These are phyloP conservation scores for Syngnathus acus DNA, from an alignment of 2,797 vertebrate species.

Conservation along the genomic window DNA sequence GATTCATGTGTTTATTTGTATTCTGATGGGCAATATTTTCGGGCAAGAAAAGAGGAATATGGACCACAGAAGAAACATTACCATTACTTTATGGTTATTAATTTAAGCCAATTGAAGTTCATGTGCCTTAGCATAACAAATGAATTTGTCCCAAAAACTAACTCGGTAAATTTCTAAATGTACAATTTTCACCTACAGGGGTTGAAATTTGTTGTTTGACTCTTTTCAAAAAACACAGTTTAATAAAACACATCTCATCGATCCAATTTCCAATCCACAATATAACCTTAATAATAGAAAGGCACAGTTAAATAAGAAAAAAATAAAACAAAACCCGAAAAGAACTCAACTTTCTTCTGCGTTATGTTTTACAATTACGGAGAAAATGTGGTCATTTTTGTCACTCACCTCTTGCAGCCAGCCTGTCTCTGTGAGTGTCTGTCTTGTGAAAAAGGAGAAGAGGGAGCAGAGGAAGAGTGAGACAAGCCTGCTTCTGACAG, in stretches of 20 bases:
- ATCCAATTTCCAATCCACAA: not conserved
- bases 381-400: constrained; percentile 24
- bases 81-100: not conserved
- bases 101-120: not conserved
- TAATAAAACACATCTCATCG: not conserved
- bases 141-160: constrained; percentile 16
- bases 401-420: constrained; percentile 58
- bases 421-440: constrained; percentile 25
- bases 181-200: not conserved
- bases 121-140: not conserved
- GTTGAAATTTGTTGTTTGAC: not conserved
- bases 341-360: not conserved
- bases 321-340: not conserved
- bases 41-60: not conserved
- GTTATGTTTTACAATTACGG: not conserved
- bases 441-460: constrained; percentile 46
- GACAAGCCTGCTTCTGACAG: constrained; percentile 37
- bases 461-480: constrained; percentile 29
- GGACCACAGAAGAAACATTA: not conserved
- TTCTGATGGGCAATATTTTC: not conserved
- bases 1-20: not conserved
- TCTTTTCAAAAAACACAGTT: not conserved
- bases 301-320: not conserved
- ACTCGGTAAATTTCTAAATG: not conserved
- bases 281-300: not conserved